Percentiles rank a stretch among this genome's conserved stretches.
Conservation (phyloP, 2,113 vertebrate genomes). For the Speoplatyrhinus poulsoni region DNA sequence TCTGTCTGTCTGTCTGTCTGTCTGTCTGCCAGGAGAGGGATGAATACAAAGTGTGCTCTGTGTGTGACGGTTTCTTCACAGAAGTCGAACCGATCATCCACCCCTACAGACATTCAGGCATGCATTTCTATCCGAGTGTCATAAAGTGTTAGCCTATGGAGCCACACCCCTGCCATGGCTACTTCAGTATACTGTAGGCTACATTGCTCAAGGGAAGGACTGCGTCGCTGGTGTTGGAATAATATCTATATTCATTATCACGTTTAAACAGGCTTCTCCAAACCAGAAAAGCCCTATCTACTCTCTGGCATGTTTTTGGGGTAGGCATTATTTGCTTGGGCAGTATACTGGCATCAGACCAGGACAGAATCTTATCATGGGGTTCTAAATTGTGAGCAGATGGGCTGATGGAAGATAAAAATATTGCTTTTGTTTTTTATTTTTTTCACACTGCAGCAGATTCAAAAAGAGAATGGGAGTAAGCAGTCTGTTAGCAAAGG, state of each 20-base stretch:
- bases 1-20: background rate
- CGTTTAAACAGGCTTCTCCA: conserved; percentile 5
- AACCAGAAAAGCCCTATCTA: background rate
- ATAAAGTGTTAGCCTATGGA: background rate
- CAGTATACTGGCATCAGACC: conserved; percentile 22
- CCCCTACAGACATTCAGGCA: background rate
- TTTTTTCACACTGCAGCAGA: conserved; percentile 1
- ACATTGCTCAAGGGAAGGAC: background rate
- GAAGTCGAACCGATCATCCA: background rate
- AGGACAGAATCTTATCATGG: conserved; percentile 6
- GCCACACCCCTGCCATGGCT: background rate
- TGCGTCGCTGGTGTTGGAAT: background rate
- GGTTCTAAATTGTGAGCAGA: conserved; percentile 16
- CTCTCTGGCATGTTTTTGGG: background rate
- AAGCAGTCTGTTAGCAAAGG: conserved; percentile 9
- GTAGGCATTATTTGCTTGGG: conserved; percentile 4
- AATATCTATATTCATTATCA: conserved; percentile 16
- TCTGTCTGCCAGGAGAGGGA: background rate
- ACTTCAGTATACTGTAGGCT: background rate
- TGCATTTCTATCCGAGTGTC: background rate
- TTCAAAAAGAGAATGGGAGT: background rate
- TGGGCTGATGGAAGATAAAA: conserved; percentile 10
- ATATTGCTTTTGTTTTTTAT: background rate
- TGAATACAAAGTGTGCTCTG: background rate
- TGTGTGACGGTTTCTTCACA: background rate